A percentile compares a stretch with the other conserved stretches of the same genome.
Conservation (phyloP, 2,113 vertebrate genomes). For the Tragelaphus scriptus region DNA sequence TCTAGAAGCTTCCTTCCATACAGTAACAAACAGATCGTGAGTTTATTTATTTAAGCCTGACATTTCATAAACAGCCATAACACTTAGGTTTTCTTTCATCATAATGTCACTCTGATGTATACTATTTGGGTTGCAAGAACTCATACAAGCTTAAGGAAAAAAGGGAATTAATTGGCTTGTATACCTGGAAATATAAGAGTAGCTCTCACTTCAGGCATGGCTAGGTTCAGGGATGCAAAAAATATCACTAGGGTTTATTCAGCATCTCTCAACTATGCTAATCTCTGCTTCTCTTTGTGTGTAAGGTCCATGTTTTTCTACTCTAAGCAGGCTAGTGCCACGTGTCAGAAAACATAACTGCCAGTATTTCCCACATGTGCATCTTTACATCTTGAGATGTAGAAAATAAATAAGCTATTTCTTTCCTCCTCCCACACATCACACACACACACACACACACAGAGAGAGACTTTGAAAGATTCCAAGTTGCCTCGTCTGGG, state of each 20-base stretch:
- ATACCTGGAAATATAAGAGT: not conserved
- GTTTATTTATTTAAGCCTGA: slow-evolving; percentile 14
- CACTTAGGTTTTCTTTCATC: not conserved
- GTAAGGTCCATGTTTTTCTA: not conserved
- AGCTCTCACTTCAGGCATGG: not conserved
- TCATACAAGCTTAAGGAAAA: not conserved
- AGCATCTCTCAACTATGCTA: not conserved
- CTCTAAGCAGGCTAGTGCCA: not conserved
- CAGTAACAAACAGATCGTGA: not conserved
- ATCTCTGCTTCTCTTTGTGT: not conserved
- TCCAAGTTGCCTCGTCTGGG: no score
- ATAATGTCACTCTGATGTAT: not conserved
- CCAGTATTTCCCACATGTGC: not conserved
- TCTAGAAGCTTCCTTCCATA: not conserved
- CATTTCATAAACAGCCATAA: not conserved
- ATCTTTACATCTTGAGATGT: not conserved
- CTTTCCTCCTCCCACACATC: not conserved
- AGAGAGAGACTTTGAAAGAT: no score
- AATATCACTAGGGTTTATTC: not conserved
- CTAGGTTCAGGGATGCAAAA: not conserved
- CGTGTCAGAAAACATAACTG: not conserved
- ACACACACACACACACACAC: not conserved
- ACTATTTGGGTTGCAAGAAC: not conserved
- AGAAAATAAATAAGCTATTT: not conserved
- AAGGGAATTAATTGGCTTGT: not conserved